Evolutionary conservation across 2,888 invertebrate genomes (phyloP), one percentile per base, ranked within the genome.

Genomic region (Zelleria hepariella): DNA sequence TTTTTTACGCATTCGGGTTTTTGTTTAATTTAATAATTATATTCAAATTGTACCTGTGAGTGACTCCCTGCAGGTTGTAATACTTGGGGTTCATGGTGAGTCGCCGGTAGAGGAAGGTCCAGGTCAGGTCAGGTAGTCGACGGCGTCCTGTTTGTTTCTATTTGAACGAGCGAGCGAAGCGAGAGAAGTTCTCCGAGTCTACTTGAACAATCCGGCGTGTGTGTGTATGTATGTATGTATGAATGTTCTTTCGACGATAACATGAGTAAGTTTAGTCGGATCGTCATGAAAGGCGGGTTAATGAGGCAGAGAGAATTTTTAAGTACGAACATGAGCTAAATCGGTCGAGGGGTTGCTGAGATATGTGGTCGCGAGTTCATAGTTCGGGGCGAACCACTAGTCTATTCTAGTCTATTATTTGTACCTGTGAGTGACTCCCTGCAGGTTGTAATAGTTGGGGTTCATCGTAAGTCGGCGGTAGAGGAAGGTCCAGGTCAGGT

Each of bases 121-220:
- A 99, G 0, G 99, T 99, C 99, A 99, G 0, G 99, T 99, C 21
- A 99, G 90, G 74, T 99, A 99, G 90, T 99, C 99, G 0, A 99
- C 99, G 0, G 99, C 99, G 75, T 99, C 99, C 79, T 99, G 99
- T 75, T 99, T 99, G 89, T 99, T 99, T 99, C 99, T n/a, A n/a
- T n/a, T n/a, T n/a, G n/a, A n/a, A n/a, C n/a, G n/a, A n/a, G n/a
- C n/a, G n/a, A n/a, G n/a, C n/a, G n/a, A n/a, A n/a, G n/a, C n/a
- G n/a, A n/a, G n/a, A n/a, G n/a, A n/a, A n/a, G n/a, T n/a, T n/a
- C n/a, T n/a, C n/a, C n/a, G n/a, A n/a, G n/a, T n/a, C n/a, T n/a
- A n/a, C n/a, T n/a, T n/a, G n/a, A n/a, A n/a, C n/a, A n/a, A n/a
- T n/a, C n/a, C n/a, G n/a, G n/a, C n/a, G n/a, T n/a, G n/a, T n/a